Percentiles rank a stretch among this genome's conserved stretches.
phyloP scores from a whole-genome alignment of 1,140 invertebrate species.

The Thereuonema tuberculata region DNA sequence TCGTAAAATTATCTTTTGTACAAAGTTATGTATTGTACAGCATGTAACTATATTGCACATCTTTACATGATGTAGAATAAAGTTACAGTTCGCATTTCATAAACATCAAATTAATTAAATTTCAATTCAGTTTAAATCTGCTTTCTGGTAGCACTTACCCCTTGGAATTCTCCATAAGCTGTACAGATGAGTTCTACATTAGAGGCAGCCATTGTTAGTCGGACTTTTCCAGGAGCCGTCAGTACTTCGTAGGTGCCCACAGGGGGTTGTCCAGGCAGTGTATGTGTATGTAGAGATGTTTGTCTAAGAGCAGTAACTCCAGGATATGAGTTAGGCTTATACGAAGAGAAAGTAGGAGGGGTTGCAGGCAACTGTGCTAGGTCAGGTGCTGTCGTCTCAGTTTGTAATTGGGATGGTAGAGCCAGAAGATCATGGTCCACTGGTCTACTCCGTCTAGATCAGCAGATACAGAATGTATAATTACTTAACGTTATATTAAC shows the following conservation, averaged over 20 bases:
- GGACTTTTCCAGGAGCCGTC: background rate
- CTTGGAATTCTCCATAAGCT: background rate
- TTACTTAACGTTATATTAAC: too few relatives aligned
- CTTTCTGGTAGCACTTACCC: background rate
- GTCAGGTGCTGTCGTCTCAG: background rate
- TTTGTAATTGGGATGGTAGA: background rate
- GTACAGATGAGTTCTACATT: background rate
- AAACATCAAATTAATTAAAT: too few relatives aligned
- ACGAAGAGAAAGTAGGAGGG: background rate
- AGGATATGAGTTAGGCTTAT: background rate
- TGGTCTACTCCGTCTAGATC: too few relatives aligned
- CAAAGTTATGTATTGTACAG: too few relatives aligned
- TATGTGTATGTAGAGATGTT: background rate
- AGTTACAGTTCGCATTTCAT: too few relatives aligned
- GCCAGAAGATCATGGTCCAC: too few relatives aligned
- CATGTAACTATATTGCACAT: too few relatives aligned
- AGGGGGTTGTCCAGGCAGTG: background rate
- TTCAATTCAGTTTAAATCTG: too few relatives aligned
- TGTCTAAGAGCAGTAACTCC: background rate
- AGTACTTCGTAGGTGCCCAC: background rate
- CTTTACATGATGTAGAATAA: too few relatives aligned
- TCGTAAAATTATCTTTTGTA: too few relatives aligned
- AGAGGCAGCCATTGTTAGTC: background rate
- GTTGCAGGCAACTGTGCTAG: background rate
- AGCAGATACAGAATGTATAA: too few relatives aligned